Percentiles rank a stretch among this genome's conserved stretches.
Evolutionary conservation across 2,797 vertebrate genomes (phyloP).

Genomic region (Podarcis lilfordi): DNA sequence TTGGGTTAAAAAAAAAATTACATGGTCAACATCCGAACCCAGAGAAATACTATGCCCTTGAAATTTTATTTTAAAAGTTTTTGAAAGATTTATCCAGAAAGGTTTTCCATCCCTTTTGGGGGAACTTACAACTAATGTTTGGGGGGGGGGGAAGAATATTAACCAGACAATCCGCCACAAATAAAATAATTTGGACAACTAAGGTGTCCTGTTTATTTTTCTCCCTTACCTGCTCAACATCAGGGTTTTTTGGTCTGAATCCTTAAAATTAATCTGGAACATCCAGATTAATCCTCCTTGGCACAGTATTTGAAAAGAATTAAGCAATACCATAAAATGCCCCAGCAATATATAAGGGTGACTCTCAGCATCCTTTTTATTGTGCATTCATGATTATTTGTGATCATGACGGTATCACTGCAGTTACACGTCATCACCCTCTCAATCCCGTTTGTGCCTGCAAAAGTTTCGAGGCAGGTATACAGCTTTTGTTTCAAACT

Average conservation of each 20-base stretch:
- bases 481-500: too few relatives aligned
- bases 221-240: conserved; percentile 32
- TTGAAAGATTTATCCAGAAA: conserved; percentile 62
- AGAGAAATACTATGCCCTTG: neutral
- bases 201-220: conserved; percentile 55
- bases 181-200: conserved; percentile 61
- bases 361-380: neutral
- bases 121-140: conserved; percentile 51
- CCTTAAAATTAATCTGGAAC: neutral
- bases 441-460: too few relatives aligned
- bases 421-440: too few relatives aligned
- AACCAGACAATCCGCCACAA: conserved; percentile 53
- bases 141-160: neutral
- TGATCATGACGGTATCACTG: too few relatives aligned
- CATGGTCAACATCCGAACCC: neutral
- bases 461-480: too few relatives aligned
- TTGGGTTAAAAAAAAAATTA: conserved; percentile 31
- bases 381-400: too few relatives aligned
- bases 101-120: conserved; percentile 62
- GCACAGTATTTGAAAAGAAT: neutral
- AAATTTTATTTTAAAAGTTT: conserved; percentile 44
- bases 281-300: neutral
- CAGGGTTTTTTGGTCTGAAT: neutral
- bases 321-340: neutral
- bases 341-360: neutral